These are phyloP conservation scores for Lycodopsis pacificus DNA, from an alignment of 2,797 vertebrate genomes.

Conservation along the genomic window DNA sequence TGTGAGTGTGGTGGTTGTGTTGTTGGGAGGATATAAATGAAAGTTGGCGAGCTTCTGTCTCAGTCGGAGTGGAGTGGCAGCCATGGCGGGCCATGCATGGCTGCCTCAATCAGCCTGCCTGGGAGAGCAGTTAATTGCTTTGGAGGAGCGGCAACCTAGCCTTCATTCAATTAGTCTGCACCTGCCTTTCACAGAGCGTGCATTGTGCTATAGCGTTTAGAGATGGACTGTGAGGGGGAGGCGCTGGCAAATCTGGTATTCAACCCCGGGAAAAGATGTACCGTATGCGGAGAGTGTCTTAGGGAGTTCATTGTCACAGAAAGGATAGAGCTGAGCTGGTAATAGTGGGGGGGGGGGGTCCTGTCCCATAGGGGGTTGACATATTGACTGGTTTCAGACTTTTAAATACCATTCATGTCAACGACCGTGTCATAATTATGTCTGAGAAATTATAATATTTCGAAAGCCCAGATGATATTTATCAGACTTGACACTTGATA, in stretches of 20 bases:
- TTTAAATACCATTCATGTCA: conserved; percentile 30
- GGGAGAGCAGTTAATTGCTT: conserved; percentile 82
- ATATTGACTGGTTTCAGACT: conserved; percentile 33
- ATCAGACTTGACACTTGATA: neutral
- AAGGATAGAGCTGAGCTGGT: too few relatives aligned
- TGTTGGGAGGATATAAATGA: conserved; percentile 48
- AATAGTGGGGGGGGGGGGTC: neutral
- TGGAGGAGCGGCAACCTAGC: conserved; percentile 69
- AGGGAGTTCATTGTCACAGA: too few relatives aligned
- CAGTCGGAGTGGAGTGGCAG: conserved; percentile 45
- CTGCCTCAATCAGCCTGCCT: conserved; percentile 77
- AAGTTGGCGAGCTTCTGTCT: conserved; percentile 42
- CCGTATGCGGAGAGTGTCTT: too few relatives aligned
- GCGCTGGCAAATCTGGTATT: conserved; percentile 9
- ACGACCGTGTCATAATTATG: conserved; percentile 31
- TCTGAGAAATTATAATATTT: conserved; percentile 11
- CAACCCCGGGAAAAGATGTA: neutral
- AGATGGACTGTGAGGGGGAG: conserved; percentile 19
- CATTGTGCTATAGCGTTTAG: conserved; percentile 19
- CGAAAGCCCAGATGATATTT: neutral
- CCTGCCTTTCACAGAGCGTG: conserved; percentile 68
- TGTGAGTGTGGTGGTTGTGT: neutral
- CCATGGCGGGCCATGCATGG: conserved; percentile 63
- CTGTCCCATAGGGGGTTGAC: neutral
- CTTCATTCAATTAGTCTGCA: conserved; percentile 77